phyloP scores from a whole-genome alignment of 2,113 vertebrate species.

The Embiotoca jacksoni region DNA sequence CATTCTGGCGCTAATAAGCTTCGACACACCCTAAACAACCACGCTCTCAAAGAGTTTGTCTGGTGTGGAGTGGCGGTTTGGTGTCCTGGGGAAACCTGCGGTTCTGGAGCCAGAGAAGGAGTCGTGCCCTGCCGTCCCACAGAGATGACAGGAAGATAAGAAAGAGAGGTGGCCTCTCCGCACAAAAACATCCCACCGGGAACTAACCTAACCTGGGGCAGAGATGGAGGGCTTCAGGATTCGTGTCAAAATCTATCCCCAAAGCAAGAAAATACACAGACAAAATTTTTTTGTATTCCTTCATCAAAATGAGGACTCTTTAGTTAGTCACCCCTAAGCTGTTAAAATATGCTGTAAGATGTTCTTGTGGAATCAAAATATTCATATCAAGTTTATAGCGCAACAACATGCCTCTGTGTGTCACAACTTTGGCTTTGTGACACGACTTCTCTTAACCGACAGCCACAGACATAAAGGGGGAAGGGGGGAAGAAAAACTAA shows the following conservation, averaged over 20 bases:
- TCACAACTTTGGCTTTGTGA: conserved; percentile 81
- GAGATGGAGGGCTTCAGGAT: conserved; percentile 54
- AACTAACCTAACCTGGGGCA: conserved; percentile 73
- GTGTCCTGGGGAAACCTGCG: conserved; percentile 81
- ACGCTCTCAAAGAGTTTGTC: conserved; percentile 62
- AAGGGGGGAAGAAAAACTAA: conserved; percentile 18
- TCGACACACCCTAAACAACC: conserved; percentile 79
- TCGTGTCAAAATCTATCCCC: conserved; percentile 61
- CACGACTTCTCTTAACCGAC: conserved; percentile 70
- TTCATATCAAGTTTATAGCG: conserved; percentile 54
- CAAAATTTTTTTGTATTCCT: conserved; percentile 19
- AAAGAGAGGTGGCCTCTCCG: conserved; percentile 84
- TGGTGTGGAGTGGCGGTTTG: conserved; percentile 79
- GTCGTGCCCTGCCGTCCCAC: conserved; percentile 88
- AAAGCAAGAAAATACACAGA: conserved; percentile 41
- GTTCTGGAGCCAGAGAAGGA: conserved; percentile 86
- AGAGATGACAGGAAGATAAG: conserved; percentile 93
- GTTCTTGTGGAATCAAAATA: conserved; percentile 48
- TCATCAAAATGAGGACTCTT: conserved; percentile 37
- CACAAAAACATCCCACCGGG: conserved; percentile 82
- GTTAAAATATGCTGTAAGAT: conserved; percentile 34
- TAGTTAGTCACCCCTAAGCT: conserved; percentile 46
- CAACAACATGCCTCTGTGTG: conserved; percentile 75
- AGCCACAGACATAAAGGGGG: conserved; percentile 67
- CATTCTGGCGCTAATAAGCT: conserved; percentile 76